Percentiles rank a stretch among this genome's conserved stretches.
Conservation (phyloP, 1,140 invertebrate genomes). For the Heliconius melpomene region DNA sequence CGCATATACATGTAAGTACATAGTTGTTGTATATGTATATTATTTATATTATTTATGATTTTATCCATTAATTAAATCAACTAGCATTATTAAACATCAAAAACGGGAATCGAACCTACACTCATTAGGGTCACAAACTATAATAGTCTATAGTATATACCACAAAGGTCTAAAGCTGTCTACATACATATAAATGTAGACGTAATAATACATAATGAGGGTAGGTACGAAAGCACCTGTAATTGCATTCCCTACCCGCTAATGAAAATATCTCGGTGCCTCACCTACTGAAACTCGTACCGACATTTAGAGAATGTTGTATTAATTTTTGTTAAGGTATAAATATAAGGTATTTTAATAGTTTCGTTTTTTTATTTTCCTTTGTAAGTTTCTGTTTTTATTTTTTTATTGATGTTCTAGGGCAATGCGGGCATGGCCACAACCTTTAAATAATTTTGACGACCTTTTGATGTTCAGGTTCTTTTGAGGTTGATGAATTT, state of each 20-base stretch:
- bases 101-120: neutral
- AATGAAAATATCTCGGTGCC: constrained; percentile 40
- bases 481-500: too few species aligned
- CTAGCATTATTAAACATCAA: too few species aligned
- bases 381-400: too few species aligned
- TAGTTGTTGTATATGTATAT: too few species aligned
- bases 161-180: neutral
- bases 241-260: constrained; percentile 41
- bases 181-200: neutral
- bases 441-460: too few species aligned
- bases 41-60: too few species aligned
- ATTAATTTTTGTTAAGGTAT: constrained; percentile 33
- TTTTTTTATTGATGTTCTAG: too few species aligned
- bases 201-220: neutral
- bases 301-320: constrained; percentile 32
- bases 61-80: too few species aligned
- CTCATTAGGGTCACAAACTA: neutral
- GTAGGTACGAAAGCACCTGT: neutral
- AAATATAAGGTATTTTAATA: neutral
- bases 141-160: neutral
- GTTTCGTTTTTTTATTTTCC: neutral
- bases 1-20: too few species aligned
- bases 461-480: too few species aligned
- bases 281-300: neutral
- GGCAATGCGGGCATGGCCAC: too few species aligned